A percentile compares a stretch with the other conserved stretches of the same genome.
Conservation (phyloP, 2,797 vertebrate genomes). For the Glyptemys insculpta region DNA sequence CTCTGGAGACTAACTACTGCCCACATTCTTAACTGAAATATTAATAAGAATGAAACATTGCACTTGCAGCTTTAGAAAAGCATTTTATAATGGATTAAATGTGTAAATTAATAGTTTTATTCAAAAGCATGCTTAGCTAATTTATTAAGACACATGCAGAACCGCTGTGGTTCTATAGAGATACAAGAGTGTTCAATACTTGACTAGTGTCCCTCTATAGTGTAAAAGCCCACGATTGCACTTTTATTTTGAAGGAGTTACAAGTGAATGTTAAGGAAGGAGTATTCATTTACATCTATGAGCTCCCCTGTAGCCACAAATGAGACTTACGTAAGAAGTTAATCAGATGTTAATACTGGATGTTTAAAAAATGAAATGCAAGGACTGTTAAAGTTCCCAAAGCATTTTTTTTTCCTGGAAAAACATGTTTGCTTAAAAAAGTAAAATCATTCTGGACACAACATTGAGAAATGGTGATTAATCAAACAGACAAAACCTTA, state of each 20-base stretch:
- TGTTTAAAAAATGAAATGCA: not conserved
- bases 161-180: not conserved
- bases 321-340: not conserved
- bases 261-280: not conserved
- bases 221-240: not conserved
- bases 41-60: not conserved
- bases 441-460: no score
- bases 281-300: not conserved
- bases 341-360: not conserved
- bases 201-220: not conserved
- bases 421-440: no score
- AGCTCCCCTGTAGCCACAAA: not conserved
- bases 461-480: no score
- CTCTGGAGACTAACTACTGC: not conserved
- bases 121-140: not conserved
- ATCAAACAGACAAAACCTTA: no score
- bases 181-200: not conserved
- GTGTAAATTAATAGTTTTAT: not conserved
- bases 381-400: not conserved
- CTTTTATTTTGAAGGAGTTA: no score
- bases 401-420: no score
- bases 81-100: not conserved
- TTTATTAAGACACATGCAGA: accelerated
- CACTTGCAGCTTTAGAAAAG: not conserved
- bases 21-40: not conserved